Evolutionary conservation across 2,113 vertebrate genomes (phyloP).

Genomic region (Strix uralensis): DNA sequence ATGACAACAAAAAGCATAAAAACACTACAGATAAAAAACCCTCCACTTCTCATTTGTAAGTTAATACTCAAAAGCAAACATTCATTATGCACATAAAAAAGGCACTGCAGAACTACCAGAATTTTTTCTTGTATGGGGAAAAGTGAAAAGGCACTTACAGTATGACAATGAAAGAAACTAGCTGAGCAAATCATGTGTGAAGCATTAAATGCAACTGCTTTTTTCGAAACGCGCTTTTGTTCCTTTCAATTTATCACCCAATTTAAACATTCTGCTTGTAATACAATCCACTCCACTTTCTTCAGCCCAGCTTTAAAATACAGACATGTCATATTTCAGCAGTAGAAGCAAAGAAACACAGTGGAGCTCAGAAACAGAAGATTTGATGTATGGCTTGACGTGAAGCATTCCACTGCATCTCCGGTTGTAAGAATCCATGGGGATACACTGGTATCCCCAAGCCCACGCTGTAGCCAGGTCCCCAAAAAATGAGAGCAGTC

Average conservation of each 20-base stretch:
- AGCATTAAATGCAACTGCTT: neutral
- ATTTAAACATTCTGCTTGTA: constrained; percentile 35
- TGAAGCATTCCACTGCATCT: neutral
- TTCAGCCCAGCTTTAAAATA: constrained; percentile 24
- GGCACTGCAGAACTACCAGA: neutral
- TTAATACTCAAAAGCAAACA: constrained; percentile 2
- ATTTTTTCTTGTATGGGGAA: neutral
- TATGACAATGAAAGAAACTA: constrained; percentile 19
- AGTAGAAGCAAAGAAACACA: neutral
- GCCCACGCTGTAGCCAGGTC: neutral
- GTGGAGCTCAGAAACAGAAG: neutral
- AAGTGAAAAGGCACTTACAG: constrained; percentile 14
- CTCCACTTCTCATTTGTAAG: neutral
- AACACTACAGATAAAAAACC: neutral
- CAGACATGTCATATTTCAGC: neutral
- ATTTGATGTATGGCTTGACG: neutral
- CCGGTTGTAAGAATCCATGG: neutral
- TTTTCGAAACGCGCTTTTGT: neutral
- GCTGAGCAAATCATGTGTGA: neutral
- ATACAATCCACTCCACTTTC: constrained; percentile 31
- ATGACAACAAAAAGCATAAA: neutral
- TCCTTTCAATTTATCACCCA: constrained; percentile 27
- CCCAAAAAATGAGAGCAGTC: neutral
- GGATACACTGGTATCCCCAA: neutral
- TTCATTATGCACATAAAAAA: constrained; percentile 20